Base-by-base conservation (phyloP, 2,888 invertebrate genomes). In the Drosophila lacicola region DNA sequence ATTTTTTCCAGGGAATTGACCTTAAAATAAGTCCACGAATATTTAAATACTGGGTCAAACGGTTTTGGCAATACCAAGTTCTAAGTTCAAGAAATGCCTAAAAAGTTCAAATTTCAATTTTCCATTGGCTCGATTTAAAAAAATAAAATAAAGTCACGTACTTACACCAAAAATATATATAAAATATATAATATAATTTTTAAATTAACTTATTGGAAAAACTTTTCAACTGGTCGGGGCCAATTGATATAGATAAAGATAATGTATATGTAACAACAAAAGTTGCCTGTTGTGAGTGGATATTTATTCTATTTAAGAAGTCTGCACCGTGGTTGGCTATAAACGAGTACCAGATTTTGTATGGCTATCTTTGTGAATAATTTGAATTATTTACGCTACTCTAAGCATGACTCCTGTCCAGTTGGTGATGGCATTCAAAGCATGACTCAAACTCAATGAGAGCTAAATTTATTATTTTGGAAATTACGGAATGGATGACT, bases 401-500 rank as follows among this genome's bases (percentile, higher is more conserved):
- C 29, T 50, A 50, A 29, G 42, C 5, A 64, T 63, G 64, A 44
- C 63, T 64, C 11, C 36, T 51, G n/a, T 37, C 19, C n/a, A 17
- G 14, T n/a, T 45, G 4, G 10, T 51, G 70, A 70, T 60, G 45
- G 6, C 41, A 62, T 41, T 63, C 47, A n/a, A 49, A 45, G 11
- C 46, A 39, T 78, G 82, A 78, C 64, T 78, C 78, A 78, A 54
- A 17, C 34, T 17, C 37, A 60, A 41, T 4, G 17, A 55, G 44
- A 14, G 50, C 14, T 36, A 11, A 29, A 51, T 54, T 63, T 51
- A 33, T 64, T 51, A 33, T 39, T 58, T 64, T 5, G 44, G 46
- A 66, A 54, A 74, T 58, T 41, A 39, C 33, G 39, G 33, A 50
- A 47, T 19, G 42, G 39, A 44, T 67, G 66, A 64, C 33, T 21